A percentile compares a stretch with the other conserved stretches of the same genome.
phyloP scores from a whole-genome alignment of 2,888 invertebrate genomes.

The Lithophane ornitopus region DNA sequence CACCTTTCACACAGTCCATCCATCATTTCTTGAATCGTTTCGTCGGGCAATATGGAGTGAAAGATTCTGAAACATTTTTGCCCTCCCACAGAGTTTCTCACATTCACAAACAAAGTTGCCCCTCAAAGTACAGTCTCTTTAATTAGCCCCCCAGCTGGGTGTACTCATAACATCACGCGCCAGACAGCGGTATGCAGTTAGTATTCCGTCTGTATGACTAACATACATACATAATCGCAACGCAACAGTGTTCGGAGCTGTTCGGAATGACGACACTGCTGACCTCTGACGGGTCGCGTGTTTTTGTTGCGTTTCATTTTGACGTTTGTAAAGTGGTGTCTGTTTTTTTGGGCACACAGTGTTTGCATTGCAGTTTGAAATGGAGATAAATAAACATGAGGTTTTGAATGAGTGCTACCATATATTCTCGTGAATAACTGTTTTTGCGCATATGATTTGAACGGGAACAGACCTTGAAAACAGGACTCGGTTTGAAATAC shows the following conservation, averaged over 20 bases:
- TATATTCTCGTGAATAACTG: background rate
- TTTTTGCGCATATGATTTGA: background rate
- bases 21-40: background rate
- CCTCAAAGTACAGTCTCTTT: constrained; percentile 45
- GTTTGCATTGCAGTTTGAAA: constrained; percentile 25
- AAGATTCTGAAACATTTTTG: background rate
- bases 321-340: constrained; percentile 40
- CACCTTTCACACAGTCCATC: background rate
- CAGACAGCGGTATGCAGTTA: constrained; percentile 39
- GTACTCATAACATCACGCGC: constrained; percentile 52
- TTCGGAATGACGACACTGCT: constrained; percentile 35
- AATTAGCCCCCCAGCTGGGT: constrained; percentile 58
- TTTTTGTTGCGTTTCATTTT: constrained; percentile 45
- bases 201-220: constrained; percentile 55
- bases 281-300: constrained; percentile 53
- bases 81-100: constrained; percentile 38
- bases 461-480: background rate
- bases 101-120: constrained; percentile 33
- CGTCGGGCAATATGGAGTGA: background rate
- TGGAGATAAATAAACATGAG: constrained; percentile 11
- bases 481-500: background rate
- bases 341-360: constrained; percentile 35
- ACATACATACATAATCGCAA: constrained; percentile 49
- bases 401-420: constrained; percentile 10
- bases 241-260: constrained; percentile 27